These are phyloP conservation scores for Dendrolimus pini DNA, from an alignment of 2,888 invertebrate genomes.

Conservation along the genomic window DNA sequence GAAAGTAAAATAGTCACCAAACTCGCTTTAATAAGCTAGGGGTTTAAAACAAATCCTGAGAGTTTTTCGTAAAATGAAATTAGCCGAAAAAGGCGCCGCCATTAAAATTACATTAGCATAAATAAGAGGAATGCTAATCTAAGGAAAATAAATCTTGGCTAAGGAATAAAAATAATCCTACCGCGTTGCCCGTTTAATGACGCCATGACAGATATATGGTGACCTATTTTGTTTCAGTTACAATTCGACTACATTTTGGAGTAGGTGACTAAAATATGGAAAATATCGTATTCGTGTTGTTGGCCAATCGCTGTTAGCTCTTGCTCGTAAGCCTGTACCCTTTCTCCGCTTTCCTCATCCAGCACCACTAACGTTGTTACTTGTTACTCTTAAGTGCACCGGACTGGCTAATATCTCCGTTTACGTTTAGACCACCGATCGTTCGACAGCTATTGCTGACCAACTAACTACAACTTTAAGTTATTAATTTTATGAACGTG, in stretches of 20 bases:
- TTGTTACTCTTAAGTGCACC: too few species aligned
- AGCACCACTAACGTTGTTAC: too few species aligned
- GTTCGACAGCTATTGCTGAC: too few species aligned
- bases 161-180: conserved; percentile 69
- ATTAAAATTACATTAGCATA: conserved; percentile 77
- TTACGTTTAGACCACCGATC: too few species aligned
- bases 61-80: conserved; percentile 72
- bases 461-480: too few species aligned
- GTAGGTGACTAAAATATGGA: too few species aligned
- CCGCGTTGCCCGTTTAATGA: conserved; percentile 43
- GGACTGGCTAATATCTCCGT: too few species aligned
- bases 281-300: too few species aligned
- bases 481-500: too few species aligned
- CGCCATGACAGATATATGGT: conserved; percentile 46
- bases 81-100: conserved; percentile 70
- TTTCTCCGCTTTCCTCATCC: too few species aligned
- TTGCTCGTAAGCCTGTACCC: too few species aligned
- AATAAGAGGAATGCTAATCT: conserved; percentile 76
- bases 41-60: conserved; percentile 61
- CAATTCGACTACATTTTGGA: background rate
- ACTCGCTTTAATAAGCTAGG: conserved; percentile 60
- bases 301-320: too few species aligned
- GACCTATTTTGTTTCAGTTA: conserved; percentile 18
- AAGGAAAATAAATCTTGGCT: conserved; percentile 68
- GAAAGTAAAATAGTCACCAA: conserved; percentile 52